These are phyloP conservation scores for Panulirus ornatus DNA, from an alignment of 1,140 invertebrate genomes.

Conservation along the genomic window DNA sequence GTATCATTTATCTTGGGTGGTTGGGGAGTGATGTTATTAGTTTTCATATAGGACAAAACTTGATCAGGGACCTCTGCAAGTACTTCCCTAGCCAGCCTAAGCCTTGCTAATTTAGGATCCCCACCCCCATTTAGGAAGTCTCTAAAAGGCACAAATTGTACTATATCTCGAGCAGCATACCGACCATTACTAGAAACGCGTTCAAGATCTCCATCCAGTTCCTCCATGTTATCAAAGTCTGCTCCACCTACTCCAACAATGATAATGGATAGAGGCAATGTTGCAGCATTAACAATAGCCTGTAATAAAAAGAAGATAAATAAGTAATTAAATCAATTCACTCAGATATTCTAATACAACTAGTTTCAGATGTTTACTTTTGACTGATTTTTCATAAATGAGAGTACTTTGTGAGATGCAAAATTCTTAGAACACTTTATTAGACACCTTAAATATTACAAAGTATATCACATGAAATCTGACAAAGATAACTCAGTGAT, in stretches of 20 bases:
- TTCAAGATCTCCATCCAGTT: conserved; percentile 82
- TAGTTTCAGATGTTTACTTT: too few species aligned
- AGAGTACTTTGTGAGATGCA: too few species aligned
- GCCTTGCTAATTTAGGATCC: conserved; percentile 76
- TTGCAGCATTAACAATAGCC: conserved; percentile 81
- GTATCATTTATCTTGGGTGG: conserved; percentile 68
- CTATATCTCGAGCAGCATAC: conserved; percentile 82
- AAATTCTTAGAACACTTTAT: too few species aligned
- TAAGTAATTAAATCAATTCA: too few species aligned
- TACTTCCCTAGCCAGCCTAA: conserved; percentile 82
- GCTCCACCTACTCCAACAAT: conserved; percentile 83
- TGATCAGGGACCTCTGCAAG: conserved; percentile 83
- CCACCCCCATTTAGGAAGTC: conserved; percentile 78
- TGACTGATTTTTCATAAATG: too few species aligned
- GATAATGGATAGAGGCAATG: conserved; percentile 83
- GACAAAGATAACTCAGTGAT: too few species aligned
- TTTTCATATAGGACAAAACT: conserved; percentile 82
- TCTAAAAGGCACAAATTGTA: conserved; percentile 82
- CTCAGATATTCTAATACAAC: too few species aligned
- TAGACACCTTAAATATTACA: too few species aligned
- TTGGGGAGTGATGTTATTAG: conserved; percentile 79
- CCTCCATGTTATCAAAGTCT: conserved; percentile 82
- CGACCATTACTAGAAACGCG: conserved; percentile 79
- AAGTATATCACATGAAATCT: too few species aligned
- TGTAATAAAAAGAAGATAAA: conserved; percentile 67